A percentile compares a stretch with the other conserved stretches of the same genome.
These are phyloP conservation scores for Nothobranchius kuhntae DNA, from an alignment of 2,113 vertebrate genomes.

Conservation along the genomic window DNA sequence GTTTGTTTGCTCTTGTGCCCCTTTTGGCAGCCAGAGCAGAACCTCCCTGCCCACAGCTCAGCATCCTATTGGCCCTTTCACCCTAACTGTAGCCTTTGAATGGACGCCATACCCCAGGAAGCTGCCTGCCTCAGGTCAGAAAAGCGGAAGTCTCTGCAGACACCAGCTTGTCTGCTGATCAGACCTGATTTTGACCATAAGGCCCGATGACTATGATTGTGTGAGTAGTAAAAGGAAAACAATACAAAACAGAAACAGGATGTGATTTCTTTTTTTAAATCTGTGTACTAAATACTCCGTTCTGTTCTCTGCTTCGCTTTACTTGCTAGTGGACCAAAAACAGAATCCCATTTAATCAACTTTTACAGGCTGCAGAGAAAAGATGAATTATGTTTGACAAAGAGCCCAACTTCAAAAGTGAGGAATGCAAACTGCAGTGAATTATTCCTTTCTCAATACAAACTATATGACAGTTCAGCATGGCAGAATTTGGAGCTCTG, in stretches of 20 bases:
- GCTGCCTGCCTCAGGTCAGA: slow-evolving; percentile 36
- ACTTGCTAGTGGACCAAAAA: slow-evolving; percentile 34
- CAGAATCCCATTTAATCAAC: slow-evolving; percentile 46
- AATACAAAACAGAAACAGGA: background rate
- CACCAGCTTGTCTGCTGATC: slow-evolving; percentile 62
- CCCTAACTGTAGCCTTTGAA: slow-evolving; percentile 39
- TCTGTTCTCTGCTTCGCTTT: slow-evolving; percentile 35
- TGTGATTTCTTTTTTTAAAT: slow-evolving; percentile 10
- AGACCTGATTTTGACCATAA: slow-evolving; percentile 59
- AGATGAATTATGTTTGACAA: slow-evolving; percentile 31
- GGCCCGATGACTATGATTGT: slow-evolving; percentile 55
- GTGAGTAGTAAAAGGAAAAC: slow-evolving; percentile 49
- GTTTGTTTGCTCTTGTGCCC: slow-evolving; percentile 54
- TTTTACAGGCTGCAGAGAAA: slow-evolving; percentile 48
- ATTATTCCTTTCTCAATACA: slow-evolving; percentile 25
- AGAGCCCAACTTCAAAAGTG: slow-evolving; percentile 36
- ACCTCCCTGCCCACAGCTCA: slow-evolving; percentile 46
- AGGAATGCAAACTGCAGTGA: slow-evolving; percentile 28
- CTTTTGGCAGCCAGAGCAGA: slow-evolving; percentile 19
- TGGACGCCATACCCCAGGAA: slow-evolving; percentile 46
- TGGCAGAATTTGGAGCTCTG: slow-evolving; percentile 29
- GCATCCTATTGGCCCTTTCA: slow-evolving; percentile 46
- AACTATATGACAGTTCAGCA: slow-evolving; percentile 25
- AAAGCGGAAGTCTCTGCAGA: slow-evolving; percentile 37
- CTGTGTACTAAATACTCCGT: slow-evolving; percentile 32